A percentile compares a stretch with the other conserved stretches of the same genome.
These are phyloP conservation scores for Pagetopsis macropterus DNA, from an alignment of 2,797 vertebrate genomes.

Conservation along the genomic window DNA sequence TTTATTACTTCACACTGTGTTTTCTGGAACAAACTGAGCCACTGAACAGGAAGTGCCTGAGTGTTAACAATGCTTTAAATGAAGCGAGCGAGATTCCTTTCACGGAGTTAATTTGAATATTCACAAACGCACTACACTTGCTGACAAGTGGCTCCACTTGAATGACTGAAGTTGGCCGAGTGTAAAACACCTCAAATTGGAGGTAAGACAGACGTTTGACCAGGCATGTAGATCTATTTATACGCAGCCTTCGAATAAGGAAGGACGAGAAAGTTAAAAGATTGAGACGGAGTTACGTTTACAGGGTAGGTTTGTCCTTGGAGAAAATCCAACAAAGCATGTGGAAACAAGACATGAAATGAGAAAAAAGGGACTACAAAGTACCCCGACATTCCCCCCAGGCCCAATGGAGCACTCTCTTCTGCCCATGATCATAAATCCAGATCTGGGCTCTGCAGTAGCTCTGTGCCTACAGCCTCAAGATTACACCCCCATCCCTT, in stretches of 20 bases:
- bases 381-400: constrained; percentile 49
- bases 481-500: constrained; percentile 43
- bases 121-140: constrained; percentile 25
- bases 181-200: constrained; percentile 15
- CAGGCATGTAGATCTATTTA: constrained; percentile 3
- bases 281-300: constrained; percentile 43
- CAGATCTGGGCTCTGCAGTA: constrained; percentile 60
- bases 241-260: constrained; percentile 24
- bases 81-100: constrained; percentile 43
- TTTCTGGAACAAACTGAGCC: constrained; percentile 41
- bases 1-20: constrained; percentile 17
- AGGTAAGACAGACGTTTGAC: constrained; percentile 3
- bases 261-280: constrained; percentile 38
- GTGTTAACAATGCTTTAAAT: constrained; percentile 55
- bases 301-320: constrained; percentile 53
- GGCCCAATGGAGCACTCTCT: constrained; percentile 47
- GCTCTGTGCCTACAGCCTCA: constrained; percentile 43
- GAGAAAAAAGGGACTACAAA: constrained; percentile 54
- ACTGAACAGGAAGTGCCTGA: constrained; percentile 26
- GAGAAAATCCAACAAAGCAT: constrained; percentile 54
- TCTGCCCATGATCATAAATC: constrained; percentile 74
- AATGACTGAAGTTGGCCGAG: constrained; percentile 9
- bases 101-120: constrained; percentile 31
- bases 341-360: constrained; percentile 61
- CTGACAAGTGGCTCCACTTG: constrained; percentile 27